A percentile compares a stretch with the other conserved stretches of the same genome.
Evolutionary conservation across 2,113 vertebrate species (phyloP).

Genomic region (Ranitomeya imitator): DNA sequence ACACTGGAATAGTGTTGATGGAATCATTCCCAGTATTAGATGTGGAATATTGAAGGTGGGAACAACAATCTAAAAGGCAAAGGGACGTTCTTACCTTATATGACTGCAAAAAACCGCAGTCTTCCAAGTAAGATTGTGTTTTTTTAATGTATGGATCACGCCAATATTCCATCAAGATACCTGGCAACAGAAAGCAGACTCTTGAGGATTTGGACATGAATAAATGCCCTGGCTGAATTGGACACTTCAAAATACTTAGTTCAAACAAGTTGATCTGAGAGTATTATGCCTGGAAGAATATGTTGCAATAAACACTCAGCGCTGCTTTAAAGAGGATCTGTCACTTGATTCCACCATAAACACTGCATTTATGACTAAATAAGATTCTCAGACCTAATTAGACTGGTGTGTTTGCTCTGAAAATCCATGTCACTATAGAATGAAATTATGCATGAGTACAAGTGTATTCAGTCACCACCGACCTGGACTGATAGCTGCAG

Average conservation of each 20-base stretch:
- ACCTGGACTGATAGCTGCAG: too few species aligned
- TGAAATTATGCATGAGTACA: too few species aligned
- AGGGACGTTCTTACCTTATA: conserved; percentile 40
- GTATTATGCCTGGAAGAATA: conserved; percentile 25
- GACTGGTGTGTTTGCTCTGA: not conserved
- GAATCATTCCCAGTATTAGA: conserved; percentile 29
- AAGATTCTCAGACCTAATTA: not conserved
- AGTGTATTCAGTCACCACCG: not conserved
- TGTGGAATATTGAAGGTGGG: conserved; percentile 2
- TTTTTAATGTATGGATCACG: not conserved
- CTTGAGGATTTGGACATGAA: conserved; percentile 33
- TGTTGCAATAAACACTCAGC: conserved; percentile 26
- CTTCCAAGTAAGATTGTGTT: not conserved
- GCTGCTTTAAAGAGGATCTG: not conserved
- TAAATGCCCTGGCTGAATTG: conserved; percentile 26
- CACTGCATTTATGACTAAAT: too few species aligned
- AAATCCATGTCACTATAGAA: too few species aligned
- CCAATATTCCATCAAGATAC: conserved; percentile 28
- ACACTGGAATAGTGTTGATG: conserved; percentile 11
- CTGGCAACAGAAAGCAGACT: conserved; percentile 25
- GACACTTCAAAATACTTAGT: conserved; percentile 34
- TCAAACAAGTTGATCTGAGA: conserved; percentile 1
- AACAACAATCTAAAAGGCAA: not conserved
- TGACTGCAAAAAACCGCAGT: conserved; percentile 9
- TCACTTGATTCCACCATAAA: too few species aligned